A percentile compares a stretch with the other conserved stretches of the same genome.
phyloP scores from a whole-genome alignment of 2,888 invertebrate genomes.

The Acleris literana region DNA sequence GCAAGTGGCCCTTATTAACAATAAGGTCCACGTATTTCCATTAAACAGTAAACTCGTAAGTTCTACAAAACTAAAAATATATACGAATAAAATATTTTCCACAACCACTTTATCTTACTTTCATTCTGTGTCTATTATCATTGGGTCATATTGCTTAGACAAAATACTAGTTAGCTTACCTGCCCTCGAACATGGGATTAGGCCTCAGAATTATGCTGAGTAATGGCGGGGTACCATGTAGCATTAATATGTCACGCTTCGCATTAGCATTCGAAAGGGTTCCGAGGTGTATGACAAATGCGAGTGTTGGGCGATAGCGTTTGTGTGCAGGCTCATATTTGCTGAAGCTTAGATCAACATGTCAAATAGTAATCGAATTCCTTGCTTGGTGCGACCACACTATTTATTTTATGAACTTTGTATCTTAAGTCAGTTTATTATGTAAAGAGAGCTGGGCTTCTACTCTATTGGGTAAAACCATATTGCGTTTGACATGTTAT shows the following conservation, averaged over 20 bases:
- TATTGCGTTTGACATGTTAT: too few relatives aligned
- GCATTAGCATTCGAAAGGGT: conserved; percentile 60
- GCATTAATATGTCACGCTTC: conserved; percentile 63
- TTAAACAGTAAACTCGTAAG: too few relatives aligned
- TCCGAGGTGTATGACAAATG: conserved; percentile 35
- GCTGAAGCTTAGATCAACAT: not conserved
- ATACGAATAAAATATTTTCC: too few relatives aligned
- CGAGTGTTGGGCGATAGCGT: conserved; percentile 23
- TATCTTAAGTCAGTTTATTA: too few relatives aligned
- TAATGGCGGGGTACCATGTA: conserved; percentile 45
- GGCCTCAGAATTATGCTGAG: conserved; percentile 45
- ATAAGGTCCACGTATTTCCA: too few relatives aligned
- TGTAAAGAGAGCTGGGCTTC: too few relatives aligned
- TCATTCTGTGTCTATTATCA: conserved; percentile 9
- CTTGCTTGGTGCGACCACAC: not conserved
- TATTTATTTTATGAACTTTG: too few relatives aligned
- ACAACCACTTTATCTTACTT: not conserved
- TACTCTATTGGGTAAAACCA: too few relatives aligned
- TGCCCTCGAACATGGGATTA: conserved; percentile 35
- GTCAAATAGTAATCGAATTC: not conserved
- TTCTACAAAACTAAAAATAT: too few relatives aligned
- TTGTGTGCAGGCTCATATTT: not conserved
- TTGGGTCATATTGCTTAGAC: conserved; percentile 23
- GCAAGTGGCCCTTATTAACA: too few relatives aligned
- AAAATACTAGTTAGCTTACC: conserved; percentile 27